These are phyloP conservation scores for Spisula solida DNA, from an alignment of 2,888 invertebrate genomes.

Conservation along the genomic window DNA sequence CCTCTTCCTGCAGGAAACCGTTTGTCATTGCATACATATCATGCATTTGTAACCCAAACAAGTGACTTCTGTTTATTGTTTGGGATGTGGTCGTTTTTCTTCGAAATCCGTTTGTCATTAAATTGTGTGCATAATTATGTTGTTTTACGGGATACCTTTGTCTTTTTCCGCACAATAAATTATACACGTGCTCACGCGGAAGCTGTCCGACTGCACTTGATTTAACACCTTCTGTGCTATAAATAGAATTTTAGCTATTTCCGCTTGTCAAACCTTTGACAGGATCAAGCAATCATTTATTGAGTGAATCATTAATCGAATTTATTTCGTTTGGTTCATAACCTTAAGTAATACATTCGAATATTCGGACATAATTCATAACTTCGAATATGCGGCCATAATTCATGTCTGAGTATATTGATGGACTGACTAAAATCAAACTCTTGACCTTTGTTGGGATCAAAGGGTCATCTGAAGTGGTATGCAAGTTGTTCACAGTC, in stretches of 20 bases:
- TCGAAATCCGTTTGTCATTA: neutral
- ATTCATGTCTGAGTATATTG: neutral
- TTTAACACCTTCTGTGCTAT: slow-evolving; percentile 5
- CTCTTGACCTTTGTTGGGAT: neutral
- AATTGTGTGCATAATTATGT: neutral
- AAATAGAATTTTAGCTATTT: neutral
- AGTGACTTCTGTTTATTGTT: neutral
- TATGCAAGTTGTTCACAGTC: neutral
- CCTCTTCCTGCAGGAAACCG: neutral
- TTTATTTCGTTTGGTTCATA: neutral
- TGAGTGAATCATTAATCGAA: neutral
- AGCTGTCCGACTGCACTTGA: neutral
- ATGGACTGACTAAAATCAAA: neutral
- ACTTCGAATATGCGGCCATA: neutral
- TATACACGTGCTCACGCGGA: neutral
- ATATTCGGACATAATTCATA: neutral
- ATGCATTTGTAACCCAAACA: neutral
- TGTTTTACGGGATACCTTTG: neutral
- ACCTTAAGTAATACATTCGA: neutral
- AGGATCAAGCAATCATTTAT: neutral
- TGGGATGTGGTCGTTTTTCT: neutral
- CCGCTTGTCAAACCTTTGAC: slow-evolving; percentile 7
- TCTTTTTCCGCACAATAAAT: neutral
- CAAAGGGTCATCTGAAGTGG: neutral
- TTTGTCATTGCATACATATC: neutral